Percentiles rank a stretch among this genome's conserved stretches.
phyloP scores from a whole-genome alignment of 2,888 invertebrate genomes.

The Synanthedon tipuliformis region DNA sequence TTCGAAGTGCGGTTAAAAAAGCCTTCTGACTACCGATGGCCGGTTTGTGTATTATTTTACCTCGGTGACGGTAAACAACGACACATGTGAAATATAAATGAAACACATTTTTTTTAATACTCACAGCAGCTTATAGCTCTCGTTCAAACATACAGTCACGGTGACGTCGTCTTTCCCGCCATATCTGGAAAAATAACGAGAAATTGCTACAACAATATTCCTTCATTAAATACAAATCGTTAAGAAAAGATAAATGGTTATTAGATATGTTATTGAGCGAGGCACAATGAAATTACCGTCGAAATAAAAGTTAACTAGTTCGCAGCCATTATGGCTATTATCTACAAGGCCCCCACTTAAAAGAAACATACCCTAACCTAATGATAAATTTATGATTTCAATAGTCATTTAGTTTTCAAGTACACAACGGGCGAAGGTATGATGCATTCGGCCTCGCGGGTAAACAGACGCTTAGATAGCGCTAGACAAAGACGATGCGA shows the following conservation, averaged over 20 bases:
- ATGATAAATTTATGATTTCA: conserved; percentile 38
- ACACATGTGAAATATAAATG: background rate
- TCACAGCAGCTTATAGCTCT: conserved; percentile 44
- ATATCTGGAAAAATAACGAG: conserved; percentile 37
- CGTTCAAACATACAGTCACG: conserved; percentile 36
- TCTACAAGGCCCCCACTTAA: conserved; percentile 35
- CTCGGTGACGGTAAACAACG: background rate
- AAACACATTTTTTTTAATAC: conserved; percentile 12
- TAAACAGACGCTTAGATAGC: conserved; percentile 65
- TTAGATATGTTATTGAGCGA: too few species aligned
- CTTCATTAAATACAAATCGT: background rate
- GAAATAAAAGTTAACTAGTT: background rate
- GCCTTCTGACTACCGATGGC: background rate
- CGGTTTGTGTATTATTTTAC: background rate
- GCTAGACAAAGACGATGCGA: conserved; percentile 69
- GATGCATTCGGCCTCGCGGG: conserved; percentile 68
- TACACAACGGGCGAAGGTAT: conserved; percentile 49
- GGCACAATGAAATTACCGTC: conserved; percentile 1
- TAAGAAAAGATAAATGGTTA: too few species aligned
- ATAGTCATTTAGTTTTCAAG: conserved; percentile 47
- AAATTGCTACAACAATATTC: background rate
- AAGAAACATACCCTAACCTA: conserved; percentile 27
- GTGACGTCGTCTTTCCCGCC: conserved; percentile 38
- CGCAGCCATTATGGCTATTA: conserved; percentile 28
- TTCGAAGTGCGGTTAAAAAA: conserved; percentile 21